Base-by-base conservation (phyloP, 1,140 invertebrate species). In the Metaphire vulgaris region DNA sequence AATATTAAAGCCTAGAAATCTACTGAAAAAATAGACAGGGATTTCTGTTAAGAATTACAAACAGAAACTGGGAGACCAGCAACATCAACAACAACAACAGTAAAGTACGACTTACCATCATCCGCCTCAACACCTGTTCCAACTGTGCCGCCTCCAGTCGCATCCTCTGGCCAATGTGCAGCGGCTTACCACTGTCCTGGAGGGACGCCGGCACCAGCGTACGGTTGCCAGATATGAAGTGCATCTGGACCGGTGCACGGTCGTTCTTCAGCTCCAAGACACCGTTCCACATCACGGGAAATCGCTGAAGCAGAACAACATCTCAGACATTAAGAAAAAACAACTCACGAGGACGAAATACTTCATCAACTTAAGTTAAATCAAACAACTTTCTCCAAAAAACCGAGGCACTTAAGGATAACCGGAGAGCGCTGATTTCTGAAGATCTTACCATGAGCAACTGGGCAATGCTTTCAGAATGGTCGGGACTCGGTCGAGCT, bases 151-250 rank as follows among this genome's bases (percentile, higher is more conserved):
- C 93, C 84, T 98, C 96, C 33, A 98, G 88, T 80, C 96, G 89
- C 96, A 99, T 99, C 79, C 96, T 89, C 85, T 98, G 96, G 0
- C 94, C 94, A 81, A 99, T 98, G 76, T 94, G 89, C 32, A 99
- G 80, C 41, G 83, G 83, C 15, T 56, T 33, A 65, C 28, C 2
- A 33, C 69, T 75, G n/a, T 73, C 72, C 1, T 84, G 84, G 69
- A 86, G 80, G 12, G 84, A 82, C 71, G 80, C 79, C 65, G 81
- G 82, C 14, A 83, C 84, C 70, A 84, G 75, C 12, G 78, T 78
- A 28, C 81, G 79, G 89, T 94, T 97, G n/a, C 97, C 97, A 80
- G 93, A 93, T 33, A 99, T 93, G 86, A 95, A 96, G 86, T 98
- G 95, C 95, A 99, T 98, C 87, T 98, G 95, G 15, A 98, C 96